Conservation (phyloP, 1,140 invertebrate species). For the Sinella curviseta region DNA sequence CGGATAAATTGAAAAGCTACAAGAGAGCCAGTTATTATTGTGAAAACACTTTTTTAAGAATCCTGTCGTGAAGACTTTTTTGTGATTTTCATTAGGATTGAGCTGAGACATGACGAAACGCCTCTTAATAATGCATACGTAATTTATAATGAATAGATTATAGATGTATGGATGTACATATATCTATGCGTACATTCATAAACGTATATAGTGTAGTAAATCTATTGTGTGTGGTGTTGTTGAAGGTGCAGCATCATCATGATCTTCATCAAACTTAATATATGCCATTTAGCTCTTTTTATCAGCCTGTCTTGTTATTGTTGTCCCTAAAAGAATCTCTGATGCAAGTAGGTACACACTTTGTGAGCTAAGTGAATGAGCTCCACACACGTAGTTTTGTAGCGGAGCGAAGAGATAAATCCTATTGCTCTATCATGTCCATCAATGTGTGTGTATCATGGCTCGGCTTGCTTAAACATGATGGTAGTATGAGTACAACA, state of each 20-base stretch:
- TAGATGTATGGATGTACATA: background rate
- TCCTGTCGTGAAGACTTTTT: constrained; percentile 13
- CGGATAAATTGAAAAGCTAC: constrained; percentile 12
- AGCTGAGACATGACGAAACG: background rate
- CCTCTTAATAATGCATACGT: constrained; percentile 16
- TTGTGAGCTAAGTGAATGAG: background rate
- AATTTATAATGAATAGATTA: constrained; percentile 9
- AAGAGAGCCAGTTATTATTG: background rate
- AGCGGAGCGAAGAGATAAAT: background rate
- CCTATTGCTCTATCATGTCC: background rate
- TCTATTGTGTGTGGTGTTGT: background rate
- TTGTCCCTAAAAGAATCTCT: background rate
- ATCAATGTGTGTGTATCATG: background rate
- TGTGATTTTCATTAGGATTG: constrained; percentile 2
- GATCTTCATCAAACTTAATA: background rate
- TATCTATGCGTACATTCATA: background rate
- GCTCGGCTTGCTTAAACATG: background rate
- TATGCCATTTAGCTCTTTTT: constrained; percentile 3
- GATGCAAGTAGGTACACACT: background rate
- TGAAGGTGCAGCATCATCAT: constrained; percentile 17
- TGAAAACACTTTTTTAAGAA: constrained; percentile 12
- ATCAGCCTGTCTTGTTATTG: background rate
- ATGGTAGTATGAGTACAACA: background rate
- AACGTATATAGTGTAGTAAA: background rate
- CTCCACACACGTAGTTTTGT: background rate